Conservation (phyloP, 1,140 invertebrate genomes). For the Lethrus apterus region DNA sequence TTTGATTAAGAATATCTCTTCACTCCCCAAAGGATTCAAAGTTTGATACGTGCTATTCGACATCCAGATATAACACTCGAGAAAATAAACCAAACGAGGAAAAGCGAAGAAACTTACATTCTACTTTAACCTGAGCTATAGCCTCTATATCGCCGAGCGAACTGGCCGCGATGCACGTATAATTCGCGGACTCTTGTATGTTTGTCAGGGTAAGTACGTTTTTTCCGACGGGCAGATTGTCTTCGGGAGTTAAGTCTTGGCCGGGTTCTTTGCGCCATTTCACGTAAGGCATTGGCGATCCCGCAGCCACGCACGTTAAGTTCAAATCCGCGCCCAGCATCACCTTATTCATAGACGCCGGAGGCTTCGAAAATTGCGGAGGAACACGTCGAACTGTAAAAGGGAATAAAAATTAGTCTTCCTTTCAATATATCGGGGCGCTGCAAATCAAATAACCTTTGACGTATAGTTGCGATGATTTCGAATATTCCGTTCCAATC, state of each 20-base stretch:
- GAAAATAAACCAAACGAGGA: neutral
- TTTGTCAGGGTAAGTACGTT: constrained; percentile 82
- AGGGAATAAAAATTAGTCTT: constrained; percentile 4
- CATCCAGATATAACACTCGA: too few relatives aligned
- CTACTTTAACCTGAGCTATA: constrained; percentile 83
- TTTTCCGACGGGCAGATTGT: constrained; percentile 73
- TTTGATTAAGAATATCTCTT: too few relatives aligned
- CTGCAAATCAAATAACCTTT: constrained; percentile 59
- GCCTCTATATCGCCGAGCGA: constrained; percentile 86
- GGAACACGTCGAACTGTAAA: constrained; percentile 81
- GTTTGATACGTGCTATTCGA: too few relatives aligned
- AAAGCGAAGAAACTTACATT: constrained; percentile 65
- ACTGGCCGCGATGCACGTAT: constrained; percentile 93
- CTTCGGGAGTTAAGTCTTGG: constrained; percentile 75
- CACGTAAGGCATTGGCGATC: constrained; percentile 95
- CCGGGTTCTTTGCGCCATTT: constrained; percentile 86
- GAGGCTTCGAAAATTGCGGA: constrained; percentile 89
- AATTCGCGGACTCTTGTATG: constrained; percentile 89
- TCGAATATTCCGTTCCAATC: constrained; percentile 88
- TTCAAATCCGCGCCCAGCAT: constrained; percentile 85
- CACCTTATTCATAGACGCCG: constrained; percentile 75
- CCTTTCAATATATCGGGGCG: constrained; percentile 6
- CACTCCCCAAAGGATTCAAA: too few relatives aligned
- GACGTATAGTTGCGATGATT: constrained; percentile 84
- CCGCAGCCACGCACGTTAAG: constrained; percentile 92